Evolutionary conservation across 2,888 invertebrate species (phyloP), one percentile per base, ranked within the genome.

Genomic region (Drosophila eohydei): DNA sequence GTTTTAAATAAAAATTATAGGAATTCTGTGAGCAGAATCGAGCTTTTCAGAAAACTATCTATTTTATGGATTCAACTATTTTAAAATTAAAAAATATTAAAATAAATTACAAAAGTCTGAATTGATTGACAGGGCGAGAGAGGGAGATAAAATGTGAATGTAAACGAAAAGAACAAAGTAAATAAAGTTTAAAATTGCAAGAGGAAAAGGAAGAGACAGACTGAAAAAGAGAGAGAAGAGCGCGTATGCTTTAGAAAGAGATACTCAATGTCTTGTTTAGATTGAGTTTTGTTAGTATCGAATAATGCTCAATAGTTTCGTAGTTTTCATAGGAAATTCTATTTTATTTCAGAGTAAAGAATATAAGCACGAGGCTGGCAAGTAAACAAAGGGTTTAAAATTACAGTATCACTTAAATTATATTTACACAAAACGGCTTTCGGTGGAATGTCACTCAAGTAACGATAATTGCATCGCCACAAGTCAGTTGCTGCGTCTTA

Each of bases 391-490:
- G 3, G 1, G 34, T 9, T 32, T 3, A 6, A 3, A 43, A 21
- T 32, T 34, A 3, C 34, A 34, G 9, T 9, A 1, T 9, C 8
- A 34, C 8, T 34, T 11, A 34, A 36, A 4, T 16, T 3, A 41
- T 16, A 43, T 43, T 21, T 43, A 43, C 26, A 21, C 43, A 21
- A 43, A 43, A 34, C 1, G 0, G 34, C 1, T 11, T 36, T 12
- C 11, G 12, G 0, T 12, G 36, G 36, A 36, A 36, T 46, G 16
- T 38, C 21, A 12, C 28, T 43, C 4, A 64, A 36, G n/a, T 62
- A 11, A 61, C 48, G 8, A 43, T 14, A 55, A 78, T 46, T 6
- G 14, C 12, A 56, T 83, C 87, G n/a, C 89, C 83, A 12, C 71
- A 75, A 2, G 67, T n/a, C 41, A 88, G 44, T 14, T 69, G 64